Evolutionary conservation across 2,797 vertebrate genomes (phyloP), one percentile per base, ranked within the genome.

Genomic region (Malurus splendens): DNA sequence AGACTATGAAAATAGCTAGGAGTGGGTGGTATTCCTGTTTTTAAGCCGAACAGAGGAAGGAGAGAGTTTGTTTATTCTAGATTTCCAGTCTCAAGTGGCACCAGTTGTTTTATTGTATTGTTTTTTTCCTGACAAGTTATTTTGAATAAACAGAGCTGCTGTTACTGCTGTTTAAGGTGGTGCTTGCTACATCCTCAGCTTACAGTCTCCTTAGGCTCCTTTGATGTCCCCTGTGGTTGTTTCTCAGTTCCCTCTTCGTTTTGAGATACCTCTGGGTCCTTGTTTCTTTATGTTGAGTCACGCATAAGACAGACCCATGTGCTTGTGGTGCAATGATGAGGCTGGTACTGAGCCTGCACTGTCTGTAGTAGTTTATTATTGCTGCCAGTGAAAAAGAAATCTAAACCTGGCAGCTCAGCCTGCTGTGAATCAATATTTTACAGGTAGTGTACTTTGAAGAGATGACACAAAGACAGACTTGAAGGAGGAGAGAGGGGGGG

Each of bases 351-450:
- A 95, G 93, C 86, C 95, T 95, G 96, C 93, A 32, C 95, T 94
- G 97, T 96, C 97, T 97, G 93, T 77, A 96, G 95, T 91, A 90
- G 96, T 97, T 97, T 97, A 96, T 97, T 97, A 96, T 90, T 94
- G 93, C 96, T 96, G 97, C 95, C 94, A 94, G 95, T 93, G 94
- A 96, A 97, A 94, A 95, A 95, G 95, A 97, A 97, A 96, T 96
- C 95, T 95, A 96, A 97, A 96, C 96, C 93, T 97, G 96, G 96
- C 97, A 97, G 95, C 96, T 96, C 96, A 97, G 96, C 95, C 97
- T 97, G 97, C 97, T 96, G 96, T 94, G 97, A 97, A 97, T 97
- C 97, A 97, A 97, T 97, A 97, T 97, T 97, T 97, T 97, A 97
- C 97, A 97, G 97, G 97, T 97, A 97, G 97, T 95, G 93, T 96